Percentiles rank a stretch among this genome's conserved stretches.
Conservation (phyloP, 1,140 invertebrate species). For the Plodia interpunctella region DNA sequence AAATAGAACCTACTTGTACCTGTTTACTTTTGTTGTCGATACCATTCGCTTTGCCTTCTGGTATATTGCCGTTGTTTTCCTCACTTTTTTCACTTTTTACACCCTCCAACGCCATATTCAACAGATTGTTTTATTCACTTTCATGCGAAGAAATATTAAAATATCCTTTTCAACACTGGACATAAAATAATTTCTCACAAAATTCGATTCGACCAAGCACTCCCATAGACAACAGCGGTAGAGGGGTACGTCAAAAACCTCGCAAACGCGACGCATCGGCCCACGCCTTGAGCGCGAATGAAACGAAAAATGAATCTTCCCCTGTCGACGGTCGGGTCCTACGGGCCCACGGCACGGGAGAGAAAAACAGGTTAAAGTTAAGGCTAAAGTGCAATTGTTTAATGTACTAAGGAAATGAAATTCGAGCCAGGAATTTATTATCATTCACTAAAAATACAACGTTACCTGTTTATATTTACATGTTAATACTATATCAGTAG, state of each 20-base stretch:
- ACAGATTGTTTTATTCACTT: conserved; percentile 66
- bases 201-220: conserved; percentile 60
- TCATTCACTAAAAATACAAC: too few relatives aligned
- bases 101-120: conserved; percentile 73
- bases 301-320: conserved; percentile 34
- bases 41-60: conserved; percentile 67
- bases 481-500: too few relatives aligned
- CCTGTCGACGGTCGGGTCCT: too few relatives aligned
- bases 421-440: too few relatives aligned
- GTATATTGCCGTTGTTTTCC: conserved; percentile 66
- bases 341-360: conserved; percentile 9
- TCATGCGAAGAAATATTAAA: conserved; percentile 59
- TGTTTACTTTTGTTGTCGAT: conserved; percentile 75
- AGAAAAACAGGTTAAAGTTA: too few relatives aligned
- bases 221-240: conserved; percentile 57
- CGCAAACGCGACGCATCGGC: conserved; percentile 38
- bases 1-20: conserved; percentile 45
- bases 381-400: too few relatives aligned
- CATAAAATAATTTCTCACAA: conserved; percentile 53
- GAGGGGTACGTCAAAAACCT: conserved; percentile 37
- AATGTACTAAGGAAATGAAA: too few relatives aligned
- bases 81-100: conserved; percentile 76
- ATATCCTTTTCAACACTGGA: conserved; percentile 50
- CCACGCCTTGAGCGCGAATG: conserved; percentile 70
- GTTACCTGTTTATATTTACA: too few relatives aligned